These are phyloP conservation scores for Fragum whitleyi DNA, from an alignment of 2,888 invertebrate genomes.

Conservation along the genomic window DNA sequence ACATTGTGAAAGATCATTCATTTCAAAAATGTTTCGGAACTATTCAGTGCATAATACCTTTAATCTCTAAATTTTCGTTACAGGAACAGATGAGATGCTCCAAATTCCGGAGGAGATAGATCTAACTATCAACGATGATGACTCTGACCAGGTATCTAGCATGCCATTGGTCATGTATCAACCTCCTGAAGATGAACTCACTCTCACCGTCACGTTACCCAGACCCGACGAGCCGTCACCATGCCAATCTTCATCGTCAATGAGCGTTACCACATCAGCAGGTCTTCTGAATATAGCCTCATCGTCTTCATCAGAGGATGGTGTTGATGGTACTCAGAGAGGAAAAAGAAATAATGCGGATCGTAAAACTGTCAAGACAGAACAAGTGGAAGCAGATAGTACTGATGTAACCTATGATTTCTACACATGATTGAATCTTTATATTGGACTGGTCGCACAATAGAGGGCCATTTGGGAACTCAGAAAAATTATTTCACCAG, in stretches of 20 bases:
- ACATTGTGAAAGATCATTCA: too few relatives aligned
- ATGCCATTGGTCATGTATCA: slow-evolving; percentile 36
- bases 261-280: slow-evolving; percentile 5
- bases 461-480: too few relatives aligned
- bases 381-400: slow-evolving; percentile 51
- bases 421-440: too few relatives aligned
- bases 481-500: too few relatives aligned
- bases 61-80: background rate
- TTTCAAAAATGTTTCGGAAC: too few relatives aligned
- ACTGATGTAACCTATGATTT: slow-evolving; percentile 47
- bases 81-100: slow-evolving; percentile 53
- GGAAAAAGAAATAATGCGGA: background rate
- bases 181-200: slow-evolving; percentile 53
- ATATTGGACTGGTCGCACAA: too few relatives aligned
- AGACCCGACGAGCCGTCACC: background rate
- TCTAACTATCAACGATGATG: slow-evolving; percentile 27
- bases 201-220: slow-evolving; percentile 27
- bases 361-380: background rate
- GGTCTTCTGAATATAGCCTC: slow-evolving; percentile 21
- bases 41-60: too few relatives aligned
- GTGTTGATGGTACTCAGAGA: background rate
- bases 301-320: slow-evolving; percentile 10
- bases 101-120: slow-evolving; percentile 61
- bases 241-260: slow-evolving; percentile 23
- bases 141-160: slow-evolving; percentile 25